Evolutionary conservation across 92 coral and sea anemone genomes (phyloP), one percentile per base, ranked within the genome.

Genomic region (Anthopleura xanthogrammica): DNA sequence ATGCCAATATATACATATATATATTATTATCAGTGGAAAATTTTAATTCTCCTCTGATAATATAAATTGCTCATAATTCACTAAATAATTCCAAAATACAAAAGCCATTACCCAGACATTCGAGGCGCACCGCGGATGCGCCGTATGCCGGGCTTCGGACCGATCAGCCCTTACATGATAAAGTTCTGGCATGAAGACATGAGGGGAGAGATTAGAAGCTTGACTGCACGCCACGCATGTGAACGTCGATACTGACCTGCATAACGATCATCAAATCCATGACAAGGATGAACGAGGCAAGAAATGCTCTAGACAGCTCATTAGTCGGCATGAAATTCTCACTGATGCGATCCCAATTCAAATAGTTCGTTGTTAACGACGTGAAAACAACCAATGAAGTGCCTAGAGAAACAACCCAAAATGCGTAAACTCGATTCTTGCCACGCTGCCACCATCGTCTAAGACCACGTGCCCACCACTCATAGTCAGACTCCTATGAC

Each of bases 251-350:
- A 39, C 39, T 16, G 71, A 93, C 97, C 97, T 93, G 97, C 87
- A 93, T 88, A 1, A 93, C 94, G 78, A 93, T 93, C 85, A 93
- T 80, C 76, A 93, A 87, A 77, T 93, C 97, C 97, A 93, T 93
- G 40, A 93, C 97, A 1, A 93, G 93, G 52, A 93, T 93, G 65
- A 93, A 93, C 13, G 97, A 91, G 2, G 94, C 97, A 77, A 93
- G 85, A 74, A 86, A 93, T 1, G 97, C 94, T 60, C 97, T 89
- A 55, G 97, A 89, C 29, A 91, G 52, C 75, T 93, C 97, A 60
- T 89, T 93, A 20, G 97, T 93, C 2, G 97, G 94, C 90, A 91
- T 91, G 71, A 93, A 93, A 86, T 93, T 90, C 10, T 84, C 86
- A 66, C 97, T 91, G 71, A 93, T 93, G 66, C 90, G 90, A 58